phyloP scores from a whole-genome alignment of 1,140 invertebrate species.

The Capitella teleta region DNA sequence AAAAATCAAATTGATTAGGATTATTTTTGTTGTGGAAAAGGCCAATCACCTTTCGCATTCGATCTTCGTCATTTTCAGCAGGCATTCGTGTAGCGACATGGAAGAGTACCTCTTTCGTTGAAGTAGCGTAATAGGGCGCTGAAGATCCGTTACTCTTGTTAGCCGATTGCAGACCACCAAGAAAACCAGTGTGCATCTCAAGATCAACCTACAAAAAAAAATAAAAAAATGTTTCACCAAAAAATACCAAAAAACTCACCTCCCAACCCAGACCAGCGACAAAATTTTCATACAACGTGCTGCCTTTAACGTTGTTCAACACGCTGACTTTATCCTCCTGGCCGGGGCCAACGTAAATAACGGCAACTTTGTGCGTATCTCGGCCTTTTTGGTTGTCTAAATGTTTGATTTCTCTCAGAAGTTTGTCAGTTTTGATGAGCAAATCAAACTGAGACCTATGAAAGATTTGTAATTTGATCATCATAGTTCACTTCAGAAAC shows the following conservation, averaged over 20 bases:
- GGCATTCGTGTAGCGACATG: constrained; percentile 98
- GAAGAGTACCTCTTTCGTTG: constrained; percentile 78
- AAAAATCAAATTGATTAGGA: neutral
- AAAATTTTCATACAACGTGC: constrained; percentile 82
- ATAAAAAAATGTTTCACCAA: neutral
- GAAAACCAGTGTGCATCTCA: constrained; percentile 87
- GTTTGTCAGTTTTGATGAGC: constrained; percentile 76
- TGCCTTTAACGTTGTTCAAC: constrained; percentile 68
- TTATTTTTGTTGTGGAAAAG: neutral
- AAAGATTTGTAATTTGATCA: neutral
- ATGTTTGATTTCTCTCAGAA: constrained; percentile 82
- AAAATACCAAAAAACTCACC: constrained; percentile 42
- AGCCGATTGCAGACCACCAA: constrained; percentile 83
- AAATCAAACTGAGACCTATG: constrained; percentile 56
- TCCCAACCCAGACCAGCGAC: constrained; percentile 91
- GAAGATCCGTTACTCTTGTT: constrained; percentile 82
- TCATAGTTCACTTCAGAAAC: neutral
- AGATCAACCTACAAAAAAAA: constrained; percentile 59
- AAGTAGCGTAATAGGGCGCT: constrained; percentile 92
- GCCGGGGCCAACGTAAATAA: constrained; percentile 92
- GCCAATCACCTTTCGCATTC: constrained; percentile 2
- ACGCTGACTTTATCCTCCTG: constrained; percentile 94
- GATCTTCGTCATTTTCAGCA: constrained; percentile 49
- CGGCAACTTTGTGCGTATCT: constrained; percentile 97
- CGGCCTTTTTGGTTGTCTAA: constrained; percentile 73